Evolutionary conservation across 2,113 vertebrate species (phyloP).

Genomic region (Hiodon alosoides): DNA sequence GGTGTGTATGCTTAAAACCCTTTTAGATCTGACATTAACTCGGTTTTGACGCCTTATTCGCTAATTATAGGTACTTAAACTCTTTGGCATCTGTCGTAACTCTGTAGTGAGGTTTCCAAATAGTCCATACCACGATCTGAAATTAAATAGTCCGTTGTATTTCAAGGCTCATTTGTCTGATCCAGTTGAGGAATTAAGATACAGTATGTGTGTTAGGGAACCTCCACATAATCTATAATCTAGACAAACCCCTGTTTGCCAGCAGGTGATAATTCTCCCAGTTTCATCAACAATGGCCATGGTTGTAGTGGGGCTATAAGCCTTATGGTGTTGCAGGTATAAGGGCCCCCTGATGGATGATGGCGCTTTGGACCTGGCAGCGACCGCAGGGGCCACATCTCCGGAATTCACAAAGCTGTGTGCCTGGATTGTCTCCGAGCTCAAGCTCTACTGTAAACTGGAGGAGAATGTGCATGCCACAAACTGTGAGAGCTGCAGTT

Average conservation of each 20-base stretch:
- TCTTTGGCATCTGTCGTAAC: too few species aligned
- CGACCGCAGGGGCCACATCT: slow-evolving; percentile 73
- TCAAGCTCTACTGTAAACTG: slow-evolving; percentile 81
- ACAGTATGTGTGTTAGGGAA: too few species aligned
- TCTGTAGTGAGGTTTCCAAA: too few species aligned
- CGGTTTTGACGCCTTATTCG: background rate
- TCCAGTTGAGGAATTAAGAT: too few species aligned
- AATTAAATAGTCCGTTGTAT: too few species aligned
- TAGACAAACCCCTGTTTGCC: background rate
- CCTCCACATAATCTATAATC: too few species aligned
- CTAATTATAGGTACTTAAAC: background rate
- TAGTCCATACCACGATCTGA: too few species aligned
- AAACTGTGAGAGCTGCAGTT: slow-evolving; percentile 72
- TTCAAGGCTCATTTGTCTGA: too few species aligned
- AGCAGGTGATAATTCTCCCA: background rate
- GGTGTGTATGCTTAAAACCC: background rate
- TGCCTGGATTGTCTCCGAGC: slow-evolving; percentile 87
- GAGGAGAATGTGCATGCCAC: slow-evolving; percentile 96
- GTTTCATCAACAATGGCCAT: background rate
- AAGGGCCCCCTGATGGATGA: slow-evolving; percentile 93
- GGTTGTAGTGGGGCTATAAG: slow-evolving; percentile 7
- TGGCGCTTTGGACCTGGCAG: slow-evolving; percentile 73
- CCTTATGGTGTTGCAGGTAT: slow-evolving; percentile 68
- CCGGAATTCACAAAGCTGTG: slow-evolving; percentile 94
- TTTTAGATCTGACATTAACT: background rate